Conservation (phyloP, 1,140 invertebrate species). For the Penaeus indicus region DNA sequence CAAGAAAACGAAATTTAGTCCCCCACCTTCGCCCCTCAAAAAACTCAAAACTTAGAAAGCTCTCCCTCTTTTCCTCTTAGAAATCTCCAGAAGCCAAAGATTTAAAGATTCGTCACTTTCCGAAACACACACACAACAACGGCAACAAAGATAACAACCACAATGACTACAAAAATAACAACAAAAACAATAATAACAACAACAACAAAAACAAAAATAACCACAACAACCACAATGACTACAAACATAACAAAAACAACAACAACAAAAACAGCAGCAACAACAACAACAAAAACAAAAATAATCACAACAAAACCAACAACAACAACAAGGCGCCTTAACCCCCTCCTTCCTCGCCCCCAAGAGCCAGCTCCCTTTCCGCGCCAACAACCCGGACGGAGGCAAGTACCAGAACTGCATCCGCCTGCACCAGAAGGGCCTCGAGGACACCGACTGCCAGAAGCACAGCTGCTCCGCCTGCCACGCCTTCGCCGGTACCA, state of each 20-base stretch:
- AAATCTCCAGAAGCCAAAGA: no score
- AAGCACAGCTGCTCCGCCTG: conserved; percentile 61
- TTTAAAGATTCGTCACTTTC: no score
- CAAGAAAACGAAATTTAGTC: no score
- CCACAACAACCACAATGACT: background rate
- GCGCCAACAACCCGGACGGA: conserved; percentile 51
- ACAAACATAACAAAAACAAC: background rate
- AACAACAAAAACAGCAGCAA: background rate
- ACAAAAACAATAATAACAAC: no score
- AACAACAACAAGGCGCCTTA: background rate
- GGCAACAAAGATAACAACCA: no score
- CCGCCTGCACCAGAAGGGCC: conserved; percentile 42
- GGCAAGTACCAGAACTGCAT: conserved; percentile 63
- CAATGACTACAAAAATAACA: no score
- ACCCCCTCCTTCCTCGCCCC: background rate
- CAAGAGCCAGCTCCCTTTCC: conserved; percentile 50
- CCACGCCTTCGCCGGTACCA: conserved; percentile 38
- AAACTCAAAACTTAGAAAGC: no score
- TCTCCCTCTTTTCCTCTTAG: no score
- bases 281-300: no score
- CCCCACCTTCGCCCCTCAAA: no score
- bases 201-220: no score
- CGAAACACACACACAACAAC: no score
- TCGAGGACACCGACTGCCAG: conserved; percentile 57
- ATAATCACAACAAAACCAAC: background rate